phyloP scores from a whole-genome alignment of 2,888 invertebrate genomes.

The Caenorhabditis drosophilae region DNA sequence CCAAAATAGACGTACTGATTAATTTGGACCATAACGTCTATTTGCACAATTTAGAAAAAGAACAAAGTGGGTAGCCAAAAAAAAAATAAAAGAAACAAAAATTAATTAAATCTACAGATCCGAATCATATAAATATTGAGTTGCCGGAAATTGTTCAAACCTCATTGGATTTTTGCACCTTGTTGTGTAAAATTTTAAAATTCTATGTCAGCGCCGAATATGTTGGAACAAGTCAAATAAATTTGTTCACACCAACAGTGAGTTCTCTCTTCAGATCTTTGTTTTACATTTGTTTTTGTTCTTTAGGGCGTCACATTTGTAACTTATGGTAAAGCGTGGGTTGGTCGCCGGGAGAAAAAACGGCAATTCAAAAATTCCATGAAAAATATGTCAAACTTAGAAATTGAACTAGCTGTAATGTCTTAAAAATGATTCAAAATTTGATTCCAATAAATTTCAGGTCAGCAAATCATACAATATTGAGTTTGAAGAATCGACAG shows the following conservation, averaged over 20 bases:
- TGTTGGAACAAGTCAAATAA: conserved; percentile 13
- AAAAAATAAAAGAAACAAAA: too few relatives aligned
- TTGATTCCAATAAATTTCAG: too few relatives aligned
- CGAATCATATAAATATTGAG: conserved; percentile 12
- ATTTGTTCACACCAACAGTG: conserved; percentile 12
- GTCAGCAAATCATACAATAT: conserved; percentile 8
- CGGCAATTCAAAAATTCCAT: conserved; percentile 3
- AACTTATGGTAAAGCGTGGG: conserved; percentile 14
- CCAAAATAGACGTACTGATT: too few relatives aligned
- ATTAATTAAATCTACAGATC: too few relatives aligned
- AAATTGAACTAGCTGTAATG: conserved; percentile 19
- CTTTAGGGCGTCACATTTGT: conserved; percentile 21
- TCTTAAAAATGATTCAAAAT: too few relatives aligned
- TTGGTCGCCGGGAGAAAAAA: conserved; percentile 23
- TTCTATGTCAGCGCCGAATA: conserved; percentile 18
- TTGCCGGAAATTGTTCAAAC: conserved; percentile 13
- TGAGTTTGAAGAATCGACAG: conserved; percentile 9
- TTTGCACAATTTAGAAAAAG: too few relatives aligned
- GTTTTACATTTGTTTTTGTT: background rate
- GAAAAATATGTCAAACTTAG: background rate
- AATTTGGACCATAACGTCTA: too few relatives aligned
- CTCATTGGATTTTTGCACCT: conserved; percentile 9
- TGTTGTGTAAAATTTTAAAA: conserved; percentile 14
- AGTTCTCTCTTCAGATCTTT: conserved; percentile 1
- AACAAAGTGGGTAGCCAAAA: too few relatives aligned